A percentile compares a stretch with the other conserved stretches of the same genome.
Evolutionary conservation across 2,888 invertebrate species (phyloP).

Genomic region (Apotomis capreana): DNA sequence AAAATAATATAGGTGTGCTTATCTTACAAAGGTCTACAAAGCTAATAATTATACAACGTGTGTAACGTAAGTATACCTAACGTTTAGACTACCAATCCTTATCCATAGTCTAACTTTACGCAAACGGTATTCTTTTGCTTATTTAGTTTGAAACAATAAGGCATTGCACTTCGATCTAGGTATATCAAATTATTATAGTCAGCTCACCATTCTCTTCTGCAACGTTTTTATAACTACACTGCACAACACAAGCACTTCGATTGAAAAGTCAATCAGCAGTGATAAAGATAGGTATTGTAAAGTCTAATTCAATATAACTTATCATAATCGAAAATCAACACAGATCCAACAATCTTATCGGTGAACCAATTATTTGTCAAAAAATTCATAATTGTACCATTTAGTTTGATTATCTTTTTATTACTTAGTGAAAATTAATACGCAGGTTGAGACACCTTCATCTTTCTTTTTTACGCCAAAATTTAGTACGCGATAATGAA

Average conservation of each 20-base stretch:
- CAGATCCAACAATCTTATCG: constrained; percentile 36
- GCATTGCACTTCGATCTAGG: neutral
- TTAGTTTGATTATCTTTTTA: constrained; percentile 13
- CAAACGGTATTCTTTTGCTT: neutral
- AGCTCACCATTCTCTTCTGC: constrained; percentile 27
- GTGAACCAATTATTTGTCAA: constrained; percentile 35
- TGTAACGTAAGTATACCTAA: too few species aligned
- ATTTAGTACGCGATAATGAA: too few species aligned
- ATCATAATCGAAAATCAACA: constrained; percentile 41
- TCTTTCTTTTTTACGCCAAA: too few species aligned
- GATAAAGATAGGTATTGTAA: constrained; percentile 25
- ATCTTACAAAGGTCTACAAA: too few species aligned
- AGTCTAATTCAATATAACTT: constrained; percentile 31
- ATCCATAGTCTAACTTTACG: neutral
- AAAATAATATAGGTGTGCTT: too few species aligned
- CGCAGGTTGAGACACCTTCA: too few species aligned
- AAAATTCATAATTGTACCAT: constrained; percentile 4
- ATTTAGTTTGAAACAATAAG: neutral
- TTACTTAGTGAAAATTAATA: neutral
- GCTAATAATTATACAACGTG: too few species aligned
- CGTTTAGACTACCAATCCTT: too few species aligned
- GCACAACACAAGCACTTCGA: constrained; percentile 36
- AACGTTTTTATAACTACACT: constrained; percentile 14
- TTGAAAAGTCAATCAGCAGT: constrained; percentile 32
- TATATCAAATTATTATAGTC: neutral